These are phyloP conservation scores for Ecdyonurus torrentis DNA, from an alignment of 2,888 invertebrate genomes.

Conservation along the genomic window DNA sequence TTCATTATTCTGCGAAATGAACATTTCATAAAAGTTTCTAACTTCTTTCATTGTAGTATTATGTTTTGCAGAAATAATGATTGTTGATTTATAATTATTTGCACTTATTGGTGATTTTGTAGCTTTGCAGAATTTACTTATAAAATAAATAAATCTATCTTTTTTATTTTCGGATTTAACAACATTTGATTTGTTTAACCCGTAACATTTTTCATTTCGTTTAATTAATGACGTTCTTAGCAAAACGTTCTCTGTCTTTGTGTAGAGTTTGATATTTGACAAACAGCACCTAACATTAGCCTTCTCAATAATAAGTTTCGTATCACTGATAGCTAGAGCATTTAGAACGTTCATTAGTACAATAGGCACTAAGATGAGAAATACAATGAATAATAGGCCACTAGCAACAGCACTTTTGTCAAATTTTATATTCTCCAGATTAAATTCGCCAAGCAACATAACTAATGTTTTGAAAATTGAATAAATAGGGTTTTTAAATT, in stretches of 20 bases:
- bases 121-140: no score
- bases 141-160: no score
- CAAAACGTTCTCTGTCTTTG: neutral
- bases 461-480: neutral
- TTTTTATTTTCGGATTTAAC: no score
- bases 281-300: neutral
- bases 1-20: no score
- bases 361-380: neutral
- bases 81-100: no score
- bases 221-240: neutral
- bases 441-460: neutral
- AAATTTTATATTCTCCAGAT: neutral
- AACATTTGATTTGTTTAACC: no score
- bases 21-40: no score
- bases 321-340: neutral
- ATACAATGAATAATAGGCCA: neutral
- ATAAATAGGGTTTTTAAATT: neutral
- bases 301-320: neutral
- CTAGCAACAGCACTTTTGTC: neutral
- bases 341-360: neutral
- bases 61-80: no score
- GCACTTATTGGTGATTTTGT: no score
- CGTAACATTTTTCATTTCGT: neutral
- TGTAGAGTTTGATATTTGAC: neutral
- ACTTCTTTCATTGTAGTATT: no score